Percentiles rank a stretch among this genome's conserved stretches.
These are phyloP conservation scores for Lycodopsis pacificus DNA, from an alignment of 2,797 vertebrate genomes.

Conservation along the genomic window DNA sequence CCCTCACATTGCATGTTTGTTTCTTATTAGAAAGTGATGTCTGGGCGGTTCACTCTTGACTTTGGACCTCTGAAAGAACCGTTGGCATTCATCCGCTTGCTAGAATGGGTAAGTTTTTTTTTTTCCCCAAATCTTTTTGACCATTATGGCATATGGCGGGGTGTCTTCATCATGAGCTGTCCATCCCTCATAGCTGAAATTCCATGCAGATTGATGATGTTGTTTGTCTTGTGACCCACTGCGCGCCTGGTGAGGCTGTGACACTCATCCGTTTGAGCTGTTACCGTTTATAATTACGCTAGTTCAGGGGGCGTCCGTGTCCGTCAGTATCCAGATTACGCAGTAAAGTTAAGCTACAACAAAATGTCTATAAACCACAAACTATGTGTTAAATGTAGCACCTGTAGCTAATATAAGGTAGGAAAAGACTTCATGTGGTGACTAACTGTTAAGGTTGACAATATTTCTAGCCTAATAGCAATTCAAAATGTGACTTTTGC, in stretches of 20 bases:
- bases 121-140: too few species aligned
- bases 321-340: background rate
- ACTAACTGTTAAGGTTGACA: background rate
- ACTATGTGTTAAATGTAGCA: background rate
- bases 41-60: conserved; percentile 82
- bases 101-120: conserved; percentile 91
- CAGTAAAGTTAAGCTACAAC: background rate
- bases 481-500: background rate
- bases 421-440: background rate
- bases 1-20: background rate
- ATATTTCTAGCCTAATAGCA: background rate
- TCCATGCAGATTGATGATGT: conserved; percentile 41
- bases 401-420: too few species aligned
- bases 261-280: conserved; percentile 10
- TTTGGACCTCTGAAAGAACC: conserved; percentile 91
- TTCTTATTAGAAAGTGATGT: conserved; percentile 74
- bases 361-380: background rate
- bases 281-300: conserved; percentile 12
- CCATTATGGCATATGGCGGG: conserved; percentile 34
- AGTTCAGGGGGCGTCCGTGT: background rate
- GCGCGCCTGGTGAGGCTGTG: conserved; percentile 26
- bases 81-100: conserved; percentile 91
- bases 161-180: conserved; percentile 9
- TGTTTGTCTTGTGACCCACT: conserved; percentile 66
- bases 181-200: conserved; percentile 2